Percentiles rank a stretch among this genome's conserved stretches.
Evolutionary conservation across 1,140 invertebrate genomes (phyloP).

Genomic region (Nephila pilipes): DNA sequence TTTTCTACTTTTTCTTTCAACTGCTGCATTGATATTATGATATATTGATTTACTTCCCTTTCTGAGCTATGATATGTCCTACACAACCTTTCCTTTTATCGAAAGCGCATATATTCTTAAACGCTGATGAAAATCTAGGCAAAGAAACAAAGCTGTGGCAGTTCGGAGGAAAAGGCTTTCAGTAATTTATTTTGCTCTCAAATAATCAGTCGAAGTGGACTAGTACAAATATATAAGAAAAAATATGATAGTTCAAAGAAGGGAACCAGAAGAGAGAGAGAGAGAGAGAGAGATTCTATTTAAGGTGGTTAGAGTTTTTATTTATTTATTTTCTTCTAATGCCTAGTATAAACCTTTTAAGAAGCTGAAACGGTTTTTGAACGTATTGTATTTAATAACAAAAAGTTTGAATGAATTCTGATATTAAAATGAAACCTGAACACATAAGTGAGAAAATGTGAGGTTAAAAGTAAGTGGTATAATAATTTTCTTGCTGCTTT

Average conservation of each 20-base stretch:
- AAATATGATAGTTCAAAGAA: not conserved
- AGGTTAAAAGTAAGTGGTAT: too few relatives aligned
- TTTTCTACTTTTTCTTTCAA: not conserved
- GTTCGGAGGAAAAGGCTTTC: not conserved
- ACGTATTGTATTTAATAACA: too few relatives aligned
- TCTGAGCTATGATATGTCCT: not conserved
- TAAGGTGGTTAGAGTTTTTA: too few relatives aligned
- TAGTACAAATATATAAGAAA: not conserved
- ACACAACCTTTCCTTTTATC: not conserved
- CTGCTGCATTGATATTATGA: not conserved
- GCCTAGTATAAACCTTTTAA: too few relatives aligned
- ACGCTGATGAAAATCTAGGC: not conserved
- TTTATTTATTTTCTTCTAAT: too few relatives aligned
- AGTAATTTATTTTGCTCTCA: not conserved
- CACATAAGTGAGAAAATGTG: too few relatives aligned
- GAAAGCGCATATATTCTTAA: not conserved
- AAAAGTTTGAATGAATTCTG: too few relatives aligned
- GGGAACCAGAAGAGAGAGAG: too few relatives aligned
- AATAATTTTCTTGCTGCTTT: too few relatives aligned
- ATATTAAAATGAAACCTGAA: too few relatives aligned
- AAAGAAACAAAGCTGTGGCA: not conserved
- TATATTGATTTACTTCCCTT: not conserved
- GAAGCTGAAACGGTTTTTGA: too few relatives aligned
- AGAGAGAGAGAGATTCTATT: too few relatives aligned
- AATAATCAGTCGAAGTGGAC: not conserved